Evolutionary conservation across 2,888 invertebrate species (phyloP).

Genomic region (Schizotus pectinicornis): DNA sequence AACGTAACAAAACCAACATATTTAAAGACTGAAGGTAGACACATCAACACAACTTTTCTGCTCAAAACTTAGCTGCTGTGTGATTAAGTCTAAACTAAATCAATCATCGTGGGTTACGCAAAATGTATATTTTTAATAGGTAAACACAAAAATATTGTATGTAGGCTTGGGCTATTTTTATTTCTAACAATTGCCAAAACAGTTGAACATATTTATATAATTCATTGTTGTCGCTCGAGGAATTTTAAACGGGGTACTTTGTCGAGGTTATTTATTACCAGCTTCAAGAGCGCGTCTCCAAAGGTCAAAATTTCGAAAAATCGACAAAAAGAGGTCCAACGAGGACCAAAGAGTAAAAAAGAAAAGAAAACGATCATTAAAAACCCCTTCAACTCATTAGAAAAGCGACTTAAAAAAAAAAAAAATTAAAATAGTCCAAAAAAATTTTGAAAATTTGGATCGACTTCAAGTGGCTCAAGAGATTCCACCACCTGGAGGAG

Average conservation of each 20-base stretch:
- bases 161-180: constrained; percentile 15
- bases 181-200: constrained; percentile 22
- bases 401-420: too few species aligned
- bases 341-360: background rate
- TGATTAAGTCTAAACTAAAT: background rate
- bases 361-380: background rate
- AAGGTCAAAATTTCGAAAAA: background rate
- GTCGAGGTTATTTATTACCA: background rate
- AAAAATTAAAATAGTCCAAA: background rate
- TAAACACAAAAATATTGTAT: constrained; percentile 23
- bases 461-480: too few species aligned
- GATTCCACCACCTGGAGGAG: too few species aligned
- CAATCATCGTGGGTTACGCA: constrained; percentile 18
- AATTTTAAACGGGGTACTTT: background rate
- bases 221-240: constrained; percentile 11
- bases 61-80: background rate
- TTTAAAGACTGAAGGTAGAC: constrained; percentile 8
- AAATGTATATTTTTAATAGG: constrained; percentile 26
- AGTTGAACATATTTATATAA: constrained; percentile 5
- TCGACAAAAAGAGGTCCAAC: background rate
- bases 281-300: background rate
- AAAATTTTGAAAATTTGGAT: too few species aligned
- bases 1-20: constrained; percentile 5
- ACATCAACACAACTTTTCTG: background rate
- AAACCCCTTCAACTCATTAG: too few species aligned